Conservation (phyloP, 1,140 invertebrate species). For the Potamilus streckersoni region DNA sequence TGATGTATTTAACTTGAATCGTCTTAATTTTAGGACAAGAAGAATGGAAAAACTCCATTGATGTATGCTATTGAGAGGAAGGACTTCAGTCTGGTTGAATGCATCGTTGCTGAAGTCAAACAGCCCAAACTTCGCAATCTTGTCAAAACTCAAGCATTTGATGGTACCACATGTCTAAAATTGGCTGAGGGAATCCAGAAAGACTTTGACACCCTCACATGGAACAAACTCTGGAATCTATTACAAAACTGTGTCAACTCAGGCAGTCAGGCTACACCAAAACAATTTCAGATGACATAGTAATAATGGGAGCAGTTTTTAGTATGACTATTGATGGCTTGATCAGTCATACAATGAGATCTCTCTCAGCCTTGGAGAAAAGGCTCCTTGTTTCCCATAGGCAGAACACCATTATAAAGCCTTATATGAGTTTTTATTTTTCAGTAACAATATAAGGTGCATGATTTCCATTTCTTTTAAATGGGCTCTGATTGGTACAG, state of each 20-base stretch:
- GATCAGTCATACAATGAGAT: too few species aligned
- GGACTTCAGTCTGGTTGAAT: slow-evolving; percentile 47
- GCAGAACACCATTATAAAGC: too few species aligned
- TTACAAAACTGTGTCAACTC: slow-evolving; percentile 21
- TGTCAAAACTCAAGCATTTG: slow-evolving; percentile 51
- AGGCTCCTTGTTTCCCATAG: too few species aligned
- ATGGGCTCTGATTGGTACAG: too few species aligned
- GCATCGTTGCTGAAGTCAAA: slow-evolving; percentile 43
- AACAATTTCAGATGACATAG: too few species aligned
- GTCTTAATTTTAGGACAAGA: slow-evolving; percentile 46
- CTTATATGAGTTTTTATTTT: too few species aligned
- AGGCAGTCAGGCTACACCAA: too few species aligned
- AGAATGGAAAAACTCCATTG: slow-evolving; percentile 59
- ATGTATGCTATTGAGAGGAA: slow-evolving; percentile 58
- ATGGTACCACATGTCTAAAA: slow-evolving; percentile 50
- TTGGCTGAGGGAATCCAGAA: slow-evolving; percentile 46
- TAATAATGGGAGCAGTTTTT: too few species aligned
- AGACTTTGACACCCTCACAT: slow-evolving; percentile 33
- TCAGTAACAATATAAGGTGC: too few species aligned
- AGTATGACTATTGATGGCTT: too few species aligned
- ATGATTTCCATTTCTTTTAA: too few species aligned
- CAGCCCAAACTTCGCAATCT: slow-evolving; percentile 41
- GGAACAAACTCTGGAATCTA: slow-evolving; percentile 41
- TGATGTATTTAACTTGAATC: not conserved
- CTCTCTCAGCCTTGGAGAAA: too few species aligned